Evolutionary conservation across 2,113 vertebrate genomes (phyloP), one percentile per base, ranked within the genome.

Genomic region (Cebidichthys violaceus): DNA sequence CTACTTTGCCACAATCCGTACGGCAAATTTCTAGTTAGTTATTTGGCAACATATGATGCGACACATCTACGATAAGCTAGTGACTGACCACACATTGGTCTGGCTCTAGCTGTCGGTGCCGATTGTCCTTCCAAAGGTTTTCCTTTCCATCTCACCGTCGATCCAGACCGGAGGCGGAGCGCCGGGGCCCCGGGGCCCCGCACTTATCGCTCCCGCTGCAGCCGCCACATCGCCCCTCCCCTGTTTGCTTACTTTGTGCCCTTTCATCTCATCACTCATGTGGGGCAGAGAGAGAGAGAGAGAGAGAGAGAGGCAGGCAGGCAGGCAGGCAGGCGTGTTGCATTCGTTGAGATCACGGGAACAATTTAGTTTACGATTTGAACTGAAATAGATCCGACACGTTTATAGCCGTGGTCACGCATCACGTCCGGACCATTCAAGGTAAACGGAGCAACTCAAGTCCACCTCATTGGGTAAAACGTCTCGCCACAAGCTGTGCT

Each of bases 241-340:
- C 54, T 77, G 81, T 87, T 87, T 88, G 71, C 74, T 85, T 77
- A 70, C 65, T 72, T 76, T 65, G 66, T 75, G 55, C 43, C 43
- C 70, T 89, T 90, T 10, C 84, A 87, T 86, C 84, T 85, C 76
- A 75, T 87, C 78, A 81, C 89, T 91, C 89, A 87, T 69, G 59
- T 29, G 55, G 33, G 81, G 74, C 64, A 10, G 52, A 62, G 66
- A 75, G 82, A n/a, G n/a, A n/a, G n/a, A n/a, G n/a, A n/a, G n/a
- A n/a, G n/a, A n/a, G n/a, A n/a, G n/a, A n/a, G n/a, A n/a, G n/a
- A n/a, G n/a, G n/a, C n/a, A n/a, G n/a, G n/a, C n/a, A n/a, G n/a
- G n/a, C n/a, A n/a, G n/a, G n/a, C n/a, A n/a, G n/a, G n/a, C n/a
- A n/a, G 77, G 79, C 24, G 88, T 83, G 81, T 85, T 74, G 27